A percentile compares a stretch with the other conserved stretches of the same genome.
These are phyloP conservation scores for Ruditapes philippinarum DNA, from an alignment of 1,140 invertebrate genomes.

Conservation along the genomic window DNA sequence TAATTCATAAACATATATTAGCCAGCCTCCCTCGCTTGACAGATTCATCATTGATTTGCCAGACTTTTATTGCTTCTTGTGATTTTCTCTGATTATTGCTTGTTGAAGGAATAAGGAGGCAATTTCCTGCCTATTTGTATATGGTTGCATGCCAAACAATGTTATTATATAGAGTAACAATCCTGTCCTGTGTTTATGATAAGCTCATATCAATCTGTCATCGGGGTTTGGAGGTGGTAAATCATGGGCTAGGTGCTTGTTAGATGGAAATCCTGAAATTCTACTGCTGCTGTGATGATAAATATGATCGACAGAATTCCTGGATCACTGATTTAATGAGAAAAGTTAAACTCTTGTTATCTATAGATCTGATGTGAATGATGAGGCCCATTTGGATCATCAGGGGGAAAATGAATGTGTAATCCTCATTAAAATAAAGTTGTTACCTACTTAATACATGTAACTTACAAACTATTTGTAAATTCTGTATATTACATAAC, in stretches of 20 bases:
- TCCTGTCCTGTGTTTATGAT: conserved; percentile 8
- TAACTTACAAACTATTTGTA: too few species aligned
- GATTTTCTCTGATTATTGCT: background rate
- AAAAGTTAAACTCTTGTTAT: too few species aligned
- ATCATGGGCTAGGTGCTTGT: background rate
- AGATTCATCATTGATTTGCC: conserved; percentile 26
- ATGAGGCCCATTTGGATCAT: too few species aligned
- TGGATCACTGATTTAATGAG: too few species aligned
- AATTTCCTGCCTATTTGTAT: conserved; percentile 37
- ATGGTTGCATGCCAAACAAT: conserved; percentile 38
- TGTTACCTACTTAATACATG: too few species aligned
- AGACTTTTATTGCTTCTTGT: background rate
- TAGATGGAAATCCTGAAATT: too few species aligned
- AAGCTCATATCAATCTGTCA: conserved; percentile 27
- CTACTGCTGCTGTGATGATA: too few species aligned
- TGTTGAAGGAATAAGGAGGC: background rate
- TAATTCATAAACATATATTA: background rate
- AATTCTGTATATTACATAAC: too few species aligned
- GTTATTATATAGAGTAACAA: conserved; percentile 30
- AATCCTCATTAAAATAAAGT: too few species aligned
- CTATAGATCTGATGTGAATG: too few species aligned
- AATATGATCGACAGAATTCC: too few species aligned
- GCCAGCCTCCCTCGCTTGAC: conserved; percentile 15
- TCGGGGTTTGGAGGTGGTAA: background rate
- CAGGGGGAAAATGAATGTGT: too few species aligned